phyloP scores from a whole-genome alignment of 2,113 vertebrate species.

The Perca schrenkii region DNA sequence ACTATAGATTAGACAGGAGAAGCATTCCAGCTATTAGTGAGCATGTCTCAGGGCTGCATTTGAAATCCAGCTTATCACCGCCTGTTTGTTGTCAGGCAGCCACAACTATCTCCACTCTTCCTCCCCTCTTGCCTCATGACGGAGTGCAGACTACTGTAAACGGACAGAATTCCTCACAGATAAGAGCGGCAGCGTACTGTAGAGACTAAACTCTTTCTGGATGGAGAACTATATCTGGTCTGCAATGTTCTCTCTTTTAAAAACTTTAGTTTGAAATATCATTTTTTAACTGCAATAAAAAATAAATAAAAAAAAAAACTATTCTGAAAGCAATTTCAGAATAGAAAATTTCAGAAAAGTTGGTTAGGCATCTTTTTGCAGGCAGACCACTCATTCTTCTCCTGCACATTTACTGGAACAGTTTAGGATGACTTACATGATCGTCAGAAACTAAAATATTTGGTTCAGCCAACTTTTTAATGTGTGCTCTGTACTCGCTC shows the following conservation, averaged over 20 bases:
- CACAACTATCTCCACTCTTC: slow-evolving; percentile 60
- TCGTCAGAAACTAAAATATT: neutral
- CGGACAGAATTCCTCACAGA: slow-evolving; percentile 64
- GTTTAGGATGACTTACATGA: neutral
- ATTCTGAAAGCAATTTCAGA: neutral
- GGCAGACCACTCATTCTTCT: too few relatives aligned
- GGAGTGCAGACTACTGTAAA: slow-evolving; percentile 73
- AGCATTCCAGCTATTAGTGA: slow-evolving; percentile 49
- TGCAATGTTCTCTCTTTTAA: neutral
- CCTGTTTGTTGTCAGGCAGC: slow-evolving; percentile 65
- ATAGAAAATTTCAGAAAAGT: too few relatives aligned
- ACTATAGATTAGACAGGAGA: slow-evolving; percentile 42
- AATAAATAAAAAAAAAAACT: neutral
- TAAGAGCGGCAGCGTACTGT: slow-evolving; percentile 32
- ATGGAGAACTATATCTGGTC: neutral
- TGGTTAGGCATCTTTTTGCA: neutral
- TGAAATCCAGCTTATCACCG: slow-evolving; percentile 63
- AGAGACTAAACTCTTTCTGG: slow-evolving; percentile 1
- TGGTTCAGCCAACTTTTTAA: neutral
- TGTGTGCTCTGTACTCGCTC: neutral
- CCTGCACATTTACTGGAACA: neutral
- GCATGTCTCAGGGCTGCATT: slow-evolving; percentile 35
- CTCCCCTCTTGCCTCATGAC: slow-evolving; percentile 71
- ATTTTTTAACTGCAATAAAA: neutral
- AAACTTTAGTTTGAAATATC: neutral